Conservation (phyloP, 1,140 invertebrate species). For the Drosophila equinoxialis region DNA sequence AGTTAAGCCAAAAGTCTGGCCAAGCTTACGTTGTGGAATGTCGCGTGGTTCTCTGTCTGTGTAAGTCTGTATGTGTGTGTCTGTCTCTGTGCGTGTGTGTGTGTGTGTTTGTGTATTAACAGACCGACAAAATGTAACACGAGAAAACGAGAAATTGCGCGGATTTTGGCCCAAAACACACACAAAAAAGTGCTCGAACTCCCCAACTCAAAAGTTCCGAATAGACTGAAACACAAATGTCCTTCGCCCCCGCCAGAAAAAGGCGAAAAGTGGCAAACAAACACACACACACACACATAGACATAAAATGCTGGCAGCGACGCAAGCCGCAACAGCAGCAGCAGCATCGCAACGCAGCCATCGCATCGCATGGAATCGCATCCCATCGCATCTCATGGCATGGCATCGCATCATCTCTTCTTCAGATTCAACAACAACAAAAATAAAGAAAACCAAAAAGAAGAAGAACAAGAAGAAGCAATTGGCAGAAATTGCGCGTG, state of each 20-base stretch:
- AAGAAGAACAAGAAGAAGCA: not conserved
- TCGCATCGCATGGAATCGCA: too few species aligned
- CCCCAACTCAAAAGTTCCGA: conserved; percentile 66
- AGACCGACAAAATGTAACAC: conserved; percentile 12
- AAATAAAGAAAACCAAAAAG: conserved; percentile 2
- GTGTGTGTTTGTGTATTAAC: conserved; percentile 10
- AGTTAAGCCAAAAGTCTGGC: conserved; percentile 11
- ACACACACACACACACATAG: conserved; percentile 21
- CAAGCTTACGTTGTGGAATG: conserved; percentile 9
- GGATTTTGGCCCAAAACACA: conserved; percentile 29
- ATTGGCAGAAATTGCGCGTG: not conserved
- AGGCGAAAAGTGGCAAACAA: conserved; percentile 41
- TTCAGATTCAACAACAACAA: conserved; percentile 16
- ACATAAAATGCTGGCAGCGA: conserved; percentile 22
- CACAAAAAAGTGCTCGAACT: conserved; percentile 58
- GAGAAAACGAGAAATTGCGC: conserved; percentile 10
- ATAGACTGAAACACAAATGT: conserved; percentile 59
- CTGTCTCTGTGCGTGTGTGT: not conserved
- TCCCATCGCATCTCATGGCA: not conserved
- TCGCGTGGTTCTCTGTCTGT: conserved; percentile 2
- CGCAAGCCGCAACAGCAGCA: conserved; percentile 33
- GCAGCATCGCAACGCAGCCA: conserved; percentile 39
- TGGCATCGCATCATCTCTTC: conserved; percentile 18
- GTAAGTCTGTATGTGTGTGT: not conserved
- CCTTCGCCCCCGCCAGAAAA: conserved; percentile 52